Evolutionary conservation across 1,140 invertebrate species (phyloP), one percentile per base, ranked within the genome.

Genomic region (Sitophilus oryzae): DNA sequence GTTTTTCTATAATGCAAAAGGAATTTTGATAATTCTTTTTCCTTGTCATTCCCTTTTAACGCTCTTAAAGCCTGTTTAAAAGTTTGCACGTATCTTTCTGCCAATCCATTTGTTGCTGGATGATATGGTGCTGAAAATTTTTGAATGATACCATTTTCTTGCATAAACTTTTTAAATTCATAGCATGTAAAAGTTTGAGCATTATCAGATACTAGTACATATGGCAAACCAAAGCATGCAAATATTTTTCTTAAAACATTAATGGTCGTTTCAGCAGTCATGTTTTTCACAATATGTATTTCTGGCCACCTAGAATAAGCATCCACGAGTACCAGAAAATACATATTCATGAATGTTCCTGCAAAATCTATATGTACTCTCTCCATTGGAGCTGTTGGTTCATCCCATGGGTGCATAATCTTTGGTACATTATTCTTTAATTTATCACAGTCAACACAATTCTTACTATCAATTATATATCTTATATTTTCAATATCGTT

Each of bases 401-500:
- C 58, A 8, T 59, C 50, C 75, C 74, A 76, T 2, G 58, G 55
- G 44, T 63, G 58, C 10, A 46, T 25, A 20, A 54, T 43, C 51
- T 60, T 60, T 18, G 64, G 59, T 57, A 63, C 60, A 40, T 66
- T 67, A 11, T 52, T 46, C 2, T 63, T 15, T n/a, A 10, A 48
- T 43, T 18, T 11, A 21, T 57, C 42, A 50, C 74, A 76, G n/a
- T 23, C 6, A 15, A 38, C 5, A 43, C 55, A 59, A 25, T 41
- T 40, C 41, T 49, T 48, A 20, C 35, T 19, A 4, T 25, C 35
- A 20, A 35, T 30, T 41, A 60, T 60, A 15, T 57, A 30, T 34
- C 47, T 44, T 56, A 76, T 71, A 1, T 78, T 64, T 6, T 65
- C 61, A 21, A 23, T 55, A 77, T 77, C 62, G 73, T 76, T 41